Evolutionary conservation across 2,888 invertebrate species (phyloP).

Genomic region (Trichopoda pennipes): DNA sequence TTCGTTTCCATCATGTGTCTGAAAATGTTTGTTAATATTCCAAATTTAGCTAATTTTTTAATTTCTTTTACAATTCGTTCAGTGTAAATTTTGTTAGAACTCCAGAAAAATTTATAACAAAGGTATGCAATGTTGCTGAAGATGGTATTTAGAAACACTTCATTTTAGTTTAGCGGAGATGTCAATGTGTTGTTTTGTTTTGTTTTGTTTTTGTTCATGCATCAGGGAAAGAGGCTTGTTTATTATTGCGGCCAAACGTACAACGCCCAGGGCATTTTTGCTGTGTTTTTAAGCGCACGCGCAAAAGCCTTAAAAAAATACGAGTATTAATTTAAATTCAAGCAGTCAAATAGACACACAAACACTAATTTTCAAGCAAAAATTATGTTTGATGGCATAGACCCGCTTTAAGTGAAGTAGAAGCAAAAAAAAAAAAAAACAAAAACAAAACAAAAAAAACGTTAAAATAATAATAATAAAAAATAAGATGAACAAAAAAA

Average conservation of each 20-base stretch:
- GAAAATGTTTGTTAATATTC: no score
- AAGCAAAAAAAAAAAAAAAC: constrained; percentile 6
- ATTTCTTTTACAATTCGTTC: background rate
- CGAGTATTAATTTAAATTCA: constrained; percentile 78
- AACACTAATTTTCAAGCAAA: constrained; percentile 23
- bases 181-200: constrained; percentile 53
- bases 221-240: constrained; percentile 29
- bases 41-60: background rate
- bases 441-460: no score
- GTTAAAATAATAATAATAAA: constrained; percentile 1
- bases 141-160: constrained; percentile 30
- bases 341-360: constrained; percentile 73
- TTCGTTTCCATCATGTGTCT: no score
- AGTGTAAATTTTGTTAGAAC: constrained; percentile 4
- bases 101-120: background rate
- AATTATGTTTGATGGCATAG: constrained; percentile 64
- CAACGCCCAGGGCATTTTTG: constrained; percentile 63
- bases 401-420: constrained; percentile 60
- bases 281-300: constrained; percentile 61
- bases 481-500: background rate
- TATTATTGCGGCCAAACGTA: constrained; percentile 51
- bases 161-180: constrained; percentile 30
- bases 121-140: constrained; percentile 33
- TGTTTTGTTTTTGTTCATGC: background rate
- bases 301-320: constrained; percentile 69